Percentiles rank a stretch among this genome's conserved stretches.
phyloP scores from a whole-genome alignment of 2,888 invertebrate species.

The Melitaea athalia region DNA sequence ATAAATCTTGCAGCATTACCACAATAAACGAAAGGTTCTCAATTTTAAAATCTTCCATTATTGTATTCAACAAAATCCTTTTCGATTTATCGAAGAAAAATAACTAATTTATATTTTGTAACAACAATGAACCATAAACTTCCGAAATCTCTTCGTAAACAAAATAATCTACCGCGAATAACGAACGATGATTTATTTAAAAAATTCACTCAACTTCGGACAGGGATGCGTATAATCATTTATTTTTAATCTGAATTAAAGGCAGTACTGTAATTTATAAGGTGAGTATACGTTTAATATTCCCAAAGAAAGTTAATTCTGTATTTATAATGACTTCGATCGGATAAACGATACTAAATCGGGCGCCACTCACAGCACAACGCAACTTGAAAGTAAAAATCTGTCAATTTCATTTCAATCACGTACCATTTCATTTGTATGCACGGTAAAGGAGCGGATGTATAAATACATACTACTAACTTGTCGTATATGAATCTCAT shows the following conservation, averaged over 20 bases:
- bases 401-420: slow-evolving; percentile 38
- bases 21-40: slow-evolving; percentile 14
- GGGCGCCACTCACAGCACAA: not conserved
- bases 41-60: slow-evolving; percentile 12
- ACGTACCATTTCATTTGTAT: slow-evolving; percentile 55
- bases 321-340: not conserved
- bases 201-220: slow-evolving; percentile 47
- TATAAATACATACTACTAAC: slow-evolving; percentile 42
- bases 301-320: not conserved
- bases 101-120: slow-evolving; percentile 38
- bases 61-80: slow-evolving; percentile 17
- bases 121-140: slow-evolving; percentile 62
- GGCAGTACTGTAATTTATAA: slow-evolving; percentile 19
- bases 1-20: slow-evolving; percentile 21
- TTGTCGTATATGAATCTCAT: slow-evolving; percentile 53
- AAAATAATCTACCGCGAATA: slow-evolving; percentile 67
- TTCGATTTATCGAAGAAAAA: slow-evolving; percentile 32
- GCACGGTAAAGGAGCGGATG: slow-evolving; percentile 60
- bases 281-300: not conserved
- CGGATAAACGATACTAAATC: not conserved
- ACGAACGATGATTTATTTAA: slow-evolving; percentile 61
- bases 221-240: slow-evolving; percentile 54
- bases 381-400: slow-evolving; percentile 4
- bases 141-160: slow-evolving; percentile 55
- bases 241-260: slow-evolving; percentile 45